phyloP scores from a whole-genome alignment of 2,888 invertebrate species.

The Pyrochroa serraticornis region DNA sequence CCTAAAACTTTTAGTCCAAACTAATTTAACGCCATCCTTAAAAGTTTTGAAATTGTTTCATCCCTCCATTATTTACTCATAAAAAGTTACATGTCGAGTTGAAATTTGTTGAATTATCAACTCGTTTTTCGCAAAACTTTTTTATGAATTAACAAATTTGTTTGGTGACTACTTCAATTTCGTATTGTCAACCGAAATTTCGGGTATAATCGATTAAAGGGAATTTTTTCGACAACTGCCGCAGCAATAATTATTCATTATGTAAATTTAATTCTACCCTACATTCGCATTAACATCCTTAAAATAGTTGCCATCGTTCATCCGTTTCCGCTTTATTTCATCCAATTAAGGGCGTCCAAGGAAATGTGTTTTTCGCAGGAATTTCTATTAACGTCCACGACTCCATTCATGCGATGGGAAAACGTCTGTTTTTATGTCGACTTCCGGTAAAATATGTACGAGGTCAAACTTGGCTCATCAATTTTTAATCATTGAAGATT shows the following conservation, averaged over 20 bases:
- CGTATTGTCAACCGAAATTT: no score
- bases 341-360: slow-evolving; percentile 13
- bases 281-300: slow-evolving; percentile 3
- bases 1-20: slow-evolving; percentile 10
- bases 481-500: no score
- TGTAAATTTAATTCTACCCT: slow-evolving; percentile 5
- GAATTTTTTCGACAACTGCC: background rate
- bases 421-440: slow-evolving; percentile 14
- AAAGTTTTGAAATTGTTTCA: slow-evolving; percentile 6
- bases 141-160: no score
- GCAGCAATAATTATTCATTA: slow-evolving; percentile 13
- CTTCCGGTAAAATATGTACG: slow-evolving; percentile 7
- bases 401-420: slow-evolving; percentile 3
- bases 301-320: slow-evolving; percentile 1
- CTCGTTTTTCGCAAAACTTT: background rate
- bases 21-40: slow-evolving; percentile 21
- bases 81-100: slow-evolving; percentile 10
- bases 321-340: slow-evolving; percentile 8
- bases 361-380: slow-evolving; percentile 5
- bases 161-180: no score
- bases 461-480: no score
- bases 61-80: slow-evolving; percentile 11
- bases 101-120: slow-evolving; percentile 17
- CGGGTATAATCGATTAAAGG: no score
- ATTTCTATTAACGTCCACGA: slow-evolving; percentile 18